Evolutionary conservation across 37 sponge, comb jelly and placozoan genomes (phyloP), one percentile per base, ranked within the genome.

Genomic region (Chondrosia reniformis): DNA sequence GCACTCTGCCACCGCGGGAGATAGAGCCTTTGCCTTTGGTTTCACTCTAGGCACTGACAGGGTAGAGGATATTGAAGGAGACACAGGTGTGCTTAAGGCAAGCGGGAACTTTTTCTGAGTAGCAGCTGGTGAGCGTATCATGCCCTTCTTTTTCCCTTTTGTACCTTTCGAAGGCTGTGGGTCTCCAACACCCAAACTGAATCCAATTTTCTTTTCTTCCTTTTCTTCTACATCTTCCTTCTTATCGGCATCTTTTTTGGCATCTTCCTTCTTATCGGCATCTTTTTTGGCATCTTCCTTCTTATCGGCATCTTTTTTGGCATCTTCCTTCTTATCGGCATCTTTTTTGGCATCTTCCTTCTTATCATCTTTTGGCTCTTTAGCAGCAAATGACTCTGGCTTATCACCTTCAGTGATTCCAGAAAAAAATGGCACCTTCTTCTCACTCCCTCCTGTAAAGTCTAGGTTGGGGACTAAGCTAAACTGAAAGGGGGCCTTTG

Each of bases 1-100:
- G 72, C 96, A 92, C 52, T 92, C 87, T 0, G 96, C 96, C 17
- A 92, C 85, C 9, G 93, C 93, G 15, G 96, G 96, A 4, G 96
- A 95, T 27, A 95, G 77, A 4, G 90, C 96, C 38, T 89, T 84
- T 3, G 43, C 72, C 15, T 39, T 69, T 34, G 72, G 72, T 25
- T 69, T 40, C 43, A 69, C 72, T 40, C 72, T 38, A 43, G 72
- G 72, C 3, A 65, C 80, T 1, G 64, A 65, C 42, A 65, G 42
- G 15, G 52, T 10, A 19, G 52, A 15, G 15, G 52, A 19, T 15
- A 49, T 15, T 19, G 15, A 49, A 19, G 52, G 52, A 49, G 52
- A 49, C 52, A 19, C 52, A 30, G n/a, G 17, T 7, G 61, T 25
- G 7, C 30, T 79, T 36, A 67, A 72, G 32, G 31, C 33, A 10